Conservation (phyloP, 2,888 invertebrate species). For the Cartodere bifasciata region DNA sequence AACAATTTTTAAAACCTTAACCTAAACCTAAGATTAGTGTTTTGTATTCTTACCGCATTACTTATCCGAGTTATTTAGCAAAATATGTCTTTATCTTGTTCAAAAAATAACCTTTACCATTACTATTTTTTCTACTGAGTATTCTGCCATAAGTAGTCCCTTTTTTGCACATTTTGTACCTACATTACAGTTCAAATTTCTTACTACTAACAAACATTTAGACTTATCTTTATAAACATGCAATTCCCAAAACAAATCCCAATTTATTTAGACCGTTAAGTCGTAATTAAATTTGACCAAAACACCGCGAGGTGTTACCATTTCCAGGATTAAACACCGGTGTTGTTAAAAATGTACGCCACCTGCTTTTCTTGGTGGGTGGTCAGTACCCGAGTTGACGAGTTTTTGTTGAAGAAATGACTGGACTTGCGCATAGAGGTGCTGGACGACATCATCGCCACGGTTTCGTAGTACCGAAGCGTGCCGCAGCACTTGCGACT, state of each 20-base stretch:
- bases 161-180: not conserved
- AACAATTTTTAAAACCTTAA: too few relatives aligned
- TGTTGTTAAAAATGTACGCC: slow-evolving; percentile 54
- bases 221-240: slow-evolving; percentile 9
- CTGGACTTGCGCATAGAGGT: slow-evolving; percentile 77
- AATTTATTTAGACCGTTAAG: slow-evolving; percentile 7
- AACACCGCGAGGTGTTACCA: slow-evolving; percentile 13
- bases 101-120: too few relatives aligned
- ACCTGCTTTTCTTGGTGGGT: slow-evolving; percentile 32
- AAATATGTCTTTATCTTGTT: too few relatives aligned
- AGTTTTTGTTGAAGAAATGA: slow-evolving; percentile 61
- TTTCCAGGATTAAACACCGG: slow-evolving; percentile 49
- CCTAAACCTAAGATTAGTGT: too few relatives aligned
- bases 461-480: slow-evolving; percentile 74
- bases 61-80: too few relatives aligned
- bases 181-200: slow-evolving; percentile 1
- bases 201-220: slow-evolving; percentile 8
- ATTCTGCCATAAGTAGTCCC: too few relatives aligned
- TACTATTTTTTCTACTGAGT: too few relatives aligned
- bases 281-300: slow-evolving; percentile 8
- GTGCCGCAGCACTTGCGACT: slow-evolving; percentile 77
- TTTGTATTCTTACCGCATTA: too few relatives aligned
- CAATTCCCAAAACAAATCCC: slow-evolving; percentile 8
- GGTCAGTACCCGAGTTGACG: slow-evolving; percentile 36
- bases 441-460: slow-evolving; percentile 73